Evolutionary conservation across 2,888 invertebrate species (phyloP).

Genomic region (Cristatella mucedo): DNA sequence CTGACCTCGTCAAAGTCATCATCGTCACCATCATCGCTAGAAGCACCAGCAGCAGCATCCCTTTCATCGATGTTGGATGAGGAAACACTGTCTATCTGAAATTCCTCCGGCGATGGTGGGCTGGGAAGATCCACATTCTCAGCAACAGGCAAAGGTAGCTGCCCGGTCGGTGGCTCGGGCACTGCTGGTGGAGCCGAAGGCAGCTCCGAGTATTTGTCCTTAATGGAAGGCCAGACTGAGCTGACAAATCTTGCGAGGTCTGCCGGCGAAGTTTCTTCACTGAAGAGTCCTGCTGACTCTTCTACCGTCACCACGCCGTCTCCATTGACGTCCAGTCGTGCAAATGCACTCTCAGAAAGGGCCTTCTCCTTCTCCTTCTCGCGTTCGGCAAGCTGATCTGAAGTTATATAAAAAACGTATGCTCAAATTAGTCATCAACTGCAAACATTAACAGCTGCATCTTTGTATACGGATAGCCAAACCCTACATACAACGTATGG

Average conservation of each 20-base stretch:
- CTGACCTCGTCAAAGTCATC: slow-evolving; percentile 10
- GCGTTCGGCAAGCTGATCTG: slow-evolving; percentile 22
- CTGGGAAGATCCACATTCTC: background rate
- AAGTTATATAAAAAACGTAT: too few relatives aligned
- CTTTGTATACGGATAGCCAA: too few relatives aligned
- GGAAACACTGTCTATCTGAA: too few relatives aligned
- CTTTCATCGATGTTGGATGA: too few relatives aligned
- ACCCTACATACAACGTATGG: too few relatives aligned
- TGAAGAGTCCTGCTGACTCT: slow-evolving; percentile 50
- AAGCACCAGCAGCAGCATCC: too few relatives aligned
- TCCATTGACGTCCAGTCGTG: slow-evolving; percentile 61
- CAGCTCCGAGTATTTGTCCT: slow-evolving; percentile 24
- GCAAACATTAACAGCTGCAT: too few relatives aligned
- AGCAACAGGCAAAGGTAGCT: background rate
- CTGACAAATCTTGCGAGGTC: slow-evolving; percentile 22
- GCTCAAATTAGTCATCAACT: too few relatives aligned
- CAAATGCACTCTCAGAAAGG: slow-evolving; percentile 47
- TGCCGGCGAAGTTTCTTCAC: slow-evolving; percentile 23
- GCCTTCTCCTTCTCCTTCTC: slow-evolving; percentile 25
- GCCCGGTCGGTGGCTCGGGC: background rate
- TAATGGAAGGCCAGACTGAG: slow-evolving; percentile 34
- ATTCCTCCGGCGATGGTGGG: too few relatives aligned
- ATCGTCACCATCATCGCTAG: slow-evolving; percentile 6
- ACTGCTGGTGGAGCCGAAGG: background rate
- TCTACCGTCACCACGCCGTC: slow-evolving; percentile 74